These are phyloP conservation scores for Lucilia cuprina DNA, from an alignment of 1,140 invertebrate species.

Conservation along the genomic window DNA sequence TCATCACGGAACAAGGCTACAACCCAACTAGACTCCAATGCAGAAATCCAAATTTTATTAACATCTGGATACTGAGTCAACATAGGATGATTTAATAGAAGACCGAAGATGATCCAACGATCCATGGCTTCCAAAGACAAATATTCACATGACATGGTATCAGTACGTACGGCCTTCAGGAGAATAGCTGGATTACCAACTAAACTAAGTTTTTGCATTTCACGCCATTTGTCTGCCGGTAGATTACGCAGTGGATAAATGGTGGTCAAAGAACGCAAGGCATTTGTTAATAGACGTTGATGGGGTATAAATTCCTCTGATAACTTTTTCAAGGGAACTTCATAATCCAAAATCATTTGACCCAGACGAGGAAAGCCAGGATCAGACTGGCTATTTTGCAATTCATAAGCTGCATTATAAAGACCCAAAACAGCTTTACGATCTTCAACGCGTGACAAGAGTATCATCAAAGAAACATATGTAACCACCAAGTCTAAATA, in stretches of 20 bases:
- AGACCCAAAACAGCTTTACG: slow-evolving; percentile 95
- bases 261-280: slow-evolving; percentile 84
- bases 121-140: slow-evolving; percentile 94
- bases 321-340: slow-evolving; percentile 93
- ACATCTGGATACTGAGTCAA: slow-evolving; percentile 78
- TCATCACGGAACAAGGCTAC: slow-evolving; percentile 96
- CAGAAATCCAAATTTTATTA: slow-evolving; percentile 88
- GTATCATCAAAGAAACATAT: slow-evolving; percentile 95
- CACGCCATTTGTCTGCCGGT: slow-evolving; percentile 91
- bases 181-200: slow-evolving; percentile 90
- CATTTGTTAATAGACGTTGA: slow-evolving; percentile 83
- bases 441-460: slow-evolving; percentile 96
- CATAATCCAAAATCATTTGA: slow-evolving; percentile 98
- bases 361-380: slow-evolving; percentile 92
- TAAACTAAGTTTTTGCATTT: slow-evolving; percentile 92
- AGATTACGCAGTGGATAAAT: slow-evolving; percentile 91
- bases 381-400: slow-evolving; percentile 91
- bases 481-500: slow-evolving; percentile 95
- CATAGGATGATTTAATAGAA: slow-evolving; percentile 87
- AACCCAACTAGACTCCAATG: slow-evolving; percentile 93
- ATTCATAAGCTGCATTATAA: slow-evolving; percentile 97
- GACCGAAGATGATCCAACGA: slow-evolving; percentile 95
- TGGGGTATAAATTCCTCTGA: slow-evolving; percentile 97
- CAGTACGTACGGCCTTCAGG: slow-evolving; percentile 91
- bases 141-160: slow-evolving; percentile 97